Evolutionary conservation across 2,888 invertebrate species (phyloP).

Genomic region (Drosophila histrio): DNA sequence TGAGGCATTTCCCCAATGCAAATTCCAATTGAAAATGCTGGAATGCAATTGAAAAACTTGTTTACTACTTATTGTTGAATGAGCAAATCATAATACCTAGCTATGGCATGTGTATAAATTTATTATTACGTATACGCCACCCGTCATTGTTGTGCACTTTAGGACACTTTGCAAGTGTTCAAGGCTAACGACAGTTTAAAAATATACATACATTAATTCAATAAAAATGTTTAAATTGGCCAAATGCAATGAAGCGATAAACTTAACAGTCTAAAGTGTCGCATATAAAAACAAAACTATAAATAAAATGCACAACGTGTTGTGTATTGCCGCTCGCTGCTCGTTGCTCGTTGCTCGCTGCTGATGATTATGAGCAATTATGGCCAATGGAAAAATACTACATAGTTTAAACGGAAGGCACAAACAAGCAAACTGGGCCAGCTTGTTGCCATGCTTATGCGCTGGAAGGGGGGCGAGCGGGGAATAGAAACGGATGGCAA

Average conservation of each 20-base stretch:
- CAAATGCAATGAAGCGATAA: slow-evolving; percentile 65
- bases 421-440: slow-evolving; percentile 44
- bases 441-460: slow-evolving; percentile 45
- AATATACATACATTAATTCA: slow-evolving; percentile 52
- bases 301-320: slow-evolving; percentile 8
- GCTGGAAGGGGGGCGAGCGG: background rate
- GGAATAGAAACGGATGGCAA: slow-evolving; percentile 4
- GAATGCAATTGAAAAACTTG: background rate
- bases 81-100: background rate
- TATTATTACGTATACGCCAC: slow-evolving; percentile 15
- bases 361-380: slow-evolving; percentile 69
- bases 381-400: slow-evolving; percentile 42
- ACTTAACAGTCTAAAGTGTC: slow-evolving; percentile 24
- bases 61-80: background rate
- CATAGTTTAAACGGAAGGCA: slow-evolving; percentile 42
- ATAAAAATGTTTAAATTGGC: slow-evolving; percentile 59
- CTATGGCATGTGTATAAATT: slow-evolving; percentile 12
- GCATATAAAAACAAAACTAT: slow-evolving; percentile 1
- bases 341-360: slow-evolving; percentile 2
- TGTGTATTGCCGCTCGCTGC: background rate
- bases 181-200: slow-evolving; percentile 54
- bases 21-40: background rate
- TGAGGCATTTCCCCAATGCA: background rate
- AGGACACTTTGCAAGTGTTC: slow-evolving; percentile 23
- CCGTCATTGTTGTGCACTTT: slow-evolving; percentile 8